Evolutionary conservation across 2,888 invertebrate species (phyloP), one percentile per base, ranked within the genome.

Genomic region (Erebia palarica): DNA sequence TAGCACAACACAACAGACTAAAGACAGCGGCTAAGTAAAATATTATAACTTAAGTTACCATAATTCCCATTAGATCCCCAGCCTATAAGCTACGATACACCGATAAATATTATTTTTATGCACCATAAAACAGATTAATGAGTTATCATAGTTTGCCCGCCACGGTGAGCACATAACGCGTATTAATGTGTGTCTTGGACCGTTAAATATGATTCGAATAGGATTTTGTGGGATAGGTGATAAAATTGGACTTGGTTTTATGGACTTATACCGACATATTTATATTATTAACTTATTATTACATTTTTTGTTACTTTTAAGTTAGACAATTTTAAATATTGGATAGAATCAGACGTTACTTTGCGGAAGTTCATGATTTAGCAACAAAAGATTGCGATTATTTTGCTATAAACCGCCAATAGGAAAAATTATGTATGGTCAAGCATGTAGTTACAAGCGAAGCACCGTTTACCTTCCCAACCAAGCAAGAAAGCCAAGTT

Each of bases 121-220:
- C 68, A 68, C 68, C 77, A 75, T 79, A 78, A 79, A 78, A 73
- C 69, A 78, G 74, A 79, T 78, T 77, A 78, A 78, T 78, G 77
- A 72, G 73, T 76, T 76, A 79, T 78, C 75, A 75, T 72, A 74
- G 74, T 76, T 76, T 73, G 72, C 69, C 75, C 72, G 75, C 72
- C 65, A 44, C 75, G 69, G 70, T 74, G 74, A 75, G 72, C 70
- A 67, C 58, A 72, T 75, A 72, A 76, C 71, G 74, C 58, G 71
- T 76, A 77, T 76, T 78, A 76, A 77, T 75, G 76, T 67, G 64
- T 65, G 71, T 72, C 69, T 68, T 57, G n/a, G 64, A 73, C 72
- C 77, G 75, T 75, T 76, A 75, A 76, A 76, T 77, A 78, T 78
- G 67, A 75, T 77, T 71, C 68, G 71, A 73, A 74, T 71, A 59